A percentile compares a stretch with the other conserved stretches of the same genome.
Evolutionary conservation across 2,888 invertebrate species (phyloP).

Genomic region (Nymphalis polychloros): DNA sequence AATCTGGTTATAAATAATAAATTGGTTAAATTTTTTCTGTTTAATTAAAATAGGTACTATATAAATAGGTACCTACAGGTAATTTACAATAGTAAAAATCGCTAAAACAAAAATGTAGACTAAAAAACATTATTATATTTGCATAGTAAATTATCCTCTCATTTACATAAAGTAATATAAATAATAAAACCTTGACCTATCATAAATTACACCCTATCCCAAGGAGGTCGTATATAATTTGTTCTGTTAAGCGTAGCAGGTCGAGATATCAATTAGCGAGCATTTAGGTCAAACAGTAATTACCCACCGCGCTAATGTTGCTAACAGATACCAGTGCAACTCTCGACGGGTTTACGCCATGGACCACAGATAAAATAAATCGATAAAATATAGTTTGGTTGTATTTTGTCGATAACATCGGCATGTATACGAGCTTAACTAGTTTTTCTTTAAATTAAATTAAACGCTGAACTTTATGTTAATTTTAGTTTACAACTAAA

Average conservation of each 20-base stretch:
- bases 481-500: no score
- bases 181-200: constrained; percentile 32
- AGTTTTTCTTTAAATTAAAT: background rate
- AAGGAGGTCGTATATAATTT: constrained; percentile 33
- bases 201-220: constrained; percentile 31
- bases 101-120: no score
- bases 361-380: constrained; percentile 31
- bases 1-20: no score
- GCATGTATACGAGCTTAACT: background rate
- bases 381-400: background rate
- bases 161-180: background rate
- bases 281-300: constrained; percentile 70
- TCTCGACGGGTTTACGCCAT: constrained; percentile 38
- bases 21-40: no score
- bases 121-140: no score
- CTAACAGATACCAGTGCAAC: constrained; percentile 47
- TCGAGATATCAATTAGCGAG: constrained; percentile 47
- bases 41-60: no score
- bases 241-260: constrained; percentile 29
- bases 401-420: background rate
- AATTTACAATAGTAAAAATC: no score
- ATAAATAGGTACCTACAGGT: no score
- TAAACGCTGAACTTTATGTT: background rate
- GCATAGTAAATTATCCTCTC: no score
- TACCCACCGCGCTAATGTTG: constrained; percentile 61